These are phyloP conservation scores for Leguminivora glycinivorella DNA, from an alignment of 1,140 invertebrate species.

Conservation along the genomic window DNA sequence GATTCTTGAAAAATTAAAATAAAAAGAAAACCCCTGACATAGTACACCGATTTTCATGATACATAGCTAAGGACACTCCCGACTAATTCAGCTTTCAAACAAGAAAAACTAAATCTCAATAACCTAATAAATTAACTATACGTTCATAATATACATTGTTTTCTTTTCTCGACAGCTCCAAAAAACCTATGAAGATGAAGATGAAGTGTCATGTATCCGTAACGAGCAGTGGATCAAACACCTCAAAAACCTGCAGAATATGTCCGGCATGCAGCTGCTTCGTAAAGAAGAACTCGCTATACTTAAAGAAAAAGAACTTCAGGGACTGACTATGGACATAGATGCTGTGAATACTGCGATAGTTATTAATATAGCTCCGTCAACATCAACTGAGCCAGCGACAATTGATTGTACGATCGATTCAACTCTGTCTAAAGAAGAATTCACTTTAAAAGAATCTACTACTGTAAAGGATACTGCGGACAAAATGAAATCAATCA, in stretches of 20 bases:
- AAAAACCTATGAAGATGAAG: constrained; percentile 30
- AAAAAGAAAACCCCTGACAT: too few species aligned
- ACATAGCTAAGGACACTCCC: too few species aligned
- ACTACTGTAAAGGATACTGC: too few species aligned
- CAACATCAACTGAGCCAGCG: neutral
- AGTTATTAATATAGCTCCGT: neutral
- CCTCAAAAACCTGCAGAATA: constrained; percentile 46
- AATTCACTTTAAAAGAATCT: neutral
- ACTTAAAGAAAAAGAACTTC: neutral
- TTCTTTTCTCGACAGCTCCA: constrained; percentile 33
- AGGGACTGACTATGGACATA: neutral
- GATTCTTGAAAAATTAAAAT: too few species aligned
- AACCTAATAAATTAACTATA: too few species aligned
- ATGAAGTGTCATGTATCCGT: constrained; percentile 35
- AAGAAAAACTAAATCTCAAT: too few species aligned
- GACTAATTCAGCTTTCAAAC: too few species aligned
- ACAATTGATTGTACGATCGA: neutral
- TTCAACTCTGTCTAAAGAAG: neutral
- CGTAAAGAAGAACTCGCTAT: constrained; percentile 35
- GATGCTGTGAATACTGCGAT: neutral
- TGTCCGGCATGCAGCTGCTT: constrained; percentile 42
- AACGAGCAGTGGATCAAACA: constrained; percentile 60
- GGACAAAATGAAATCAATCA: too few species aligned
- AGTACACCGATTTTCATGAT: too few species aligned
- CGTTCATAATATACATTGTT: too few species aligned